Evolutionary conservation across 2,888 invertebrate genomes (phyloP).

Genomic region (Mesorhabditis spiculigera): DNA sequence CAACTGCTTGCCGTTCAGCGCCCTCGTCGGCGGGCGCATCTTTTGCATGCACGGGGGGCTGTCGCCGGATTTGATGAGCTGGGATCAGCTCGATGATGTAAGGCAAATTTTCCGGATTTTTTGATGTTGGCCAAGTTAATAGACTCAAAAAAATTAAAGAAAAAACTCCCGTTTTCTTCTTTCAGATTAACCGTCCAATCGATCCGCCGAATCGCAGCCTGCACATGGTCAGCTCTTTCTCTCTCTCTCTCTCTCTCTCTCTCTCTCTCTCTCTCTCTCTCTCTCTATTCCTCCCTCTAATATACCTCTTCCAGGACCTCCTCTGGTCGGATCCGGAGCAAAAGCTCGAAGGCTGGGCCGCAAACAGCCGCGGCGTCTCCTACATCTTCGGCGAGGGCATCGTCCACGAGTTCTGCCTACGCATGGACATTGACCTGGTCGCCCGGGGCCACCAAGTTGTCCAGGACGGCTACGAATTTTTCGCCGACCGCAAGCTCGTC

Average conservation of each 20-base stretch:
- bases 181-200: slow-evolving; percentile 26
- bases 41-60: slow-evolving; percentile 50
- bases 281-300: not conserved
- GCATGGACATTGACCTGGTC: slow-evolving; percentile 39
- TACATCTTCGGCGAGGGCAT: slow-evolving; percentile 36
- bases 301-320: slow-evolving; percentile 18
- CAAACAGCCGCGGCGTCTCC: slow-evolving; percentile 33
- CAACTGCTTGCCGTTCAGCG: slow-evolving; percentile 54
- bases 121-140: too few relatives aligned
- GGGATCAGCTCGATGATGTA: slow-evolving; percentile 43
- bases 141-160: too few relatives aligned
- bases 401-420: slow-evolving; percentile 31
- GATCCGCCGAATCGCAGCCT: slow-evolving; percentile 30
- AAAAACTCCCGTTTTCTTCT: not conserved
- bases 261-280: not conserved
- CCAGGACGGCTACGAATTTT: slow-evolving; percentile 33
- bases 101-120: not conserved
- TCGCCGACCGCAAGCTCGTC: slow-evolving; percentile 22
- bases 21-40: slow-evolving; percentile 28
- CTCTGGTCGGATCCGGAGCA: slow-evolving; percentile 40
- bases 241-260: not conserved
- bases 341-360: slow-evolving; percentile 26
- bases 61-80: slow-evolving; percentile 48
- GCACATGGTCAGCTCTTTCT: slow-evolving; percentile 13
- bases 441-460: slow-evolving; percentile 31